These are phyloP conservation scores for Neolamprologus caudopunctatus DNA, from an alignment of 2,113 vertebrate species.

Conservation along the genomic window DNA sequence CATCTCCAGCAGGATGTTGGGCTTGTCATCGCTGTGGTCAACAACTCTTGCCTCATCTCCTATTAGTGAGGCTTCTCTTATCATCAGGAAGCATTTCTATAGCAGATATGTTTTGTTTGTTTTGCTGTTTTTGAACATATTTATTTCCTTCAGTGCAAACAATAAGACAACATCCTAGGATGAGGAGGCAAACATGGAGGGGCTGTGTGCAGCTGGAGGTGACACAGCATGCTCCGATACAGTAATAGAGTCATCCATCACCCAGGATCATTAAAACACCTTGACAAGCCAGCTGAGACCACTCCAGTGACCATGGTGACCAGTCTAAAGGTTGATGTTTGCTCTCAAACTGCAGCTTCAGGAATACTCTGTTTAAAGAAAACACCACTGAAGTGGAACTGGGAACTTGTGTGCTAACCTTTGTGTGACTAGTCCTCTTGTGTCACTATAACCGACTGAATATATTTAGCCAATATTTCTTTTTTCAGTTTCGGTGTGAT, in stretches of 20 bases:
- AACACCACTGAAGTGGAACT: not conserved
- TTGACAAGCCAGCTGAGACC: constrained; percentile 61
- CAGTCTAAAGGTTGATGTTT: constrained; percentile 43
- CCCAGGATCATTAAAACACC: constrained; percentile 57
- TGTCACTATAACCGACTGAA: not conserved
- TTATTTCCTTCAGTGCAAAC: constrained; percentile 47
- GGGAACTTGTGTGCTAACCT: not conserved
- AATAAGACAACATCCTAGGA: constrained; percentile 43
- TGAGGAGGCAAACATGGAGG: not conserved
- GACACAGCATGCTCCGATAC: constrained; percentile 56
- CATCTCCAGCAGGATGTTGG: constrained; percentile 23
- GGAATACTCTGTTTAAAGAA: not conserved
- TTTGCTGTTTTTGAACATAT: constrained; percentile 49
- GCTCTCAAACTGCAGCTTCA: constrained; percentile 21
- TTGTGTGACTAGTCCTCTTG: not conserved
- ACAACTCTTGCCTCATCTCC: constrained; percentile 24
- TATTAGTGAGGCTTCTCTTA: constrained; percentile 40
- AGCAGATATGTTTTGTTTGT: constrained; percentile 49
- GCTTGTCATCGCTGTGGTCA: not conserved
- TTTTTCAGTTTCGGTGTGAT: fast-evolving
- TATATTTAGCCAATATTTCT: not conserved
- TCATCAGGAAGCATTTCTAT: constrained; percentile 57
- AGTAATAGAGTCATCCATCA: constrained; percentile 73
- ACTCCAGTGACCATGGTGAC: constrained; percentile 50
- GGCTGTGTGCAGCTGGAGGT: constrained; percentile 59